Evolutionary conservation across 2,113 vertebrate species (phyloP), one percentile per base, ranked within the genome.

Genomic region (Colistium nudipinnis): DNA sequence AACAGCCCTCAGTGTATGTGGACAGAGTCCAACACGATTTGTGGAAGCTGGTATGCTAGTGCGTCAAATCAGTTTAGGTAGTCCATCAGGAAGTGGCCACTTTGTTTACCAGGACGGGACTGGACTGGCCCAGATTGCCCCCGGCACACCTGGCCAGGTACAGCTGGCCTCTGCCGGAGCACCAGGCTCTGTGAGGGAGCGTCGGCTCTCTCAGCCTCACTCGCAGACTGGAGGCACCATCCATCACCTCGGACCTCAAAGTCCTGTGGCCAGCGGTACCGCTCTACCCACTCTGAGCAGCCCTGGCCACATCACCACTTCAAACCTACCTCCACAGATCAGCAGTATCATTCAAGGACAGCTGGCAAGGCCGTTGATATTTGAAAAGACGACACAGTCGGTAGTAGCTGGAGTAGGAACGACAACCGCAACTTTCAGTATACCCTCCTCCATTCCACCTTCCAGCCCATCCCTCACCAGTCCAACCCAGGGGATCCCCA

Each of bases 291-390:
- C 93, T 6, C 56, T 97, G 70, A 88, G 93, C 24, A 96, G 94
- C 81, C 92, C 96, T 0, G 92, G 94, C 55, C 96, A 97, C 57
- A 95, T 97, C 61, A 94, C 95, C 4, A 96, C 96, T 0, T 95
- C 94, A 48, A 97, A 92, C 88, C 87, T 97, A 90, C 95, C 96
- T 4, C 95, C 95, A 17, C 96, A 97, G 13, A 96, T 97, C 78
- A 95, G 96, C 92, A 97, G 95, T 86, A 97, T 97, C 76, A 96
- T 97, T 76, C 94, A 97, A 86, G 95, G 94, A 49, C 95, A 95
- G 6, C 85, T 96, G 33, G 94, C 93, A 3, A 94, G 95, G 48
- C 95, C 96, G 5, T 81, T 95, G 76, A 92, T 94, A 41, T 96
- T 94, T 76, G 95, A 97, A 45, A 93, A 96, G 88, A 91, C 91